Evolutionary conservation across 2,888 invertebrate species (phyloP), one percentile per base, ranked within the genome.

Genomic region (Epirrhoe alternata): DNA sequence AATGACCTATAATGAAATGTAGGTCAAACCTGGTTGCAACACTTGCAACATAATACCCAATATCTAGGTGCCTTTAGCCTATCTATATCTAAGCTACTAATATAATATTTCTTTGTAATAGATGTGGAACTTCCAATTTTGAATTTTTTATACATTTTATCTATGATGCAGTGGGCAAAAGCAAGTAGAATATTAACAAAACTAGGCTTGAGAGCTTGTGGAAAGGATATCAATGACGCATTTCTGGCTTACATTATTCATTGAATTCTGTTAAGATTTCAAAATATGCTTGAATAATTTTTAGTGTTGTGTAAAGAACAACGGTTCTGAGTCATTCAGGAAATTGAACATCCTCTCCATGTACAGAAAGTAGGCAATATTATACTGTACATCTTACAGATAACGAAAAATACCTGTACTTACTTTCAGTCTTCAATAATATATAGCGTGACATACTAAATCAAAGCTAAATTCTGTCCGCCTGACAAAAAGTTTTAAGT

Each of bases 1-100:
- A 31, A 52, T 71, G 70, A 73, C 73, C 67, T 73, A 73, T 62
- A 64, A 58, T 56, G 24, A 51, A 58, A 73, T 64, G 58, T 71
- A 70, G 71, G 73, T 69, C 62, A 65, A 50, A 61, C 53, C 52
- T 38, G 49, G 42, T 42, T 67, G 64, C 62, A 69, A 66, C 56
- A 54, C 55, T 42, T 67, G 64, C 62, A 69, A 66, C 56, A 54
- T 55, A 65, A 62, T 67, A 63, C 64, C 57, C 50, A 38, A 47
- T 14, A 0, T 65, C 60, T 16, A 16, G 52, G 16, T 47, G n/a
- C 5, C 45, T 30, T 31, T 54, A 16, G 38, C 24, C 24, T 24
- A 24, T 24, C 24, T 24, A 24, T 24, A 24, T 24, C 24, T 24
- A 24, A 24, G 24, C 24, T 24, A 24, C 24, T 24, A 24, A 24